These are phyloP conservation scores for Agriopis leucophaearia DNA, from an alignment of 2,888 invertebrate genomes.

Conservation along the genomic window DNA sequence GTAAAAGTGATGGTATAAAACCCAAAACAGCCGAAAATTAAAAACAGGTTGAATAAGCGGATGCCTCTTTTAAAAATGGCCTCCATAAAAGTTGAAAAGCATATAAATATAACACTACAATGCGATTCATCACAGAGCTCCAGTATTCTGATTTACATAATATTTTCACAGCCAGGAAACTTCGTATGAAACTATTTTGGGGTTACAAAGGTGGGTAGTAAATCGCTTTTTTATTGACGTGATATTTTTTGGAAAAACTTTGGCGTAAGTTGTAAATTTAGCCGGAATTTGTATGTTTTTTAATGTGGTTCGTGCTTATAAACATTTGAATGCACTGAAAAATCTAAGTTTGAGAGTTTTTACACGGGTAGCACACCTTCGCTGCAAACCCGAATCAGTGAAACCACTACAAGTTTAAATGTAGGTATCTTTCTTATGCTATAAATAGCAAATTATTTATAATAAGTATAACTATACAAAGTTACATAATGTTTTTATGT, in stretches of 20 bases:
- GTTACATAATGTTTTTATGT: too few relatives aligned
- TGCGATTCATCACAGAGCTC: conserved; percentile 14
- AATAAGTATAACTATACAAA: too few relatives aligned
- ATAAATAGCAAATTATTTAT: too few relatives aligned
- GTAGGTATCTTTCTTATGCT: too few relatives aligned
- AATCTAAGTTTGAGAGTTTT: not conserved
- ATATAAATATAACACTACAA: conserved; percentile 18
- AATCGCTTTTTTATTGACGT: conserved; percentile 23
- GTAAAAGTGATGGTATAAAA: too few relatives aligned
- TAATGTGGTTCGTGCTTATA: not conserved
- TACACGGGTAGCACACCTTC: not conserved
- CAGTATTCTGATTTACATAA: conserved; percentile 29
- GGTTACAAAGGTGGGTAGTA: conserved; percentile 22
- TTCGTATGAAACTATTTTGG: conserved; percentile 30
- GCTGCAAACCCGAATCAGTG: too few relatives aligned
- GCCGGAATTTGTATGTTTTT: not conserved
- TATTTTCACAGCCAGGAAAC: conserved; percentile 22
- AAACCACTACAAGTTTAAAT: too few relatives aligned
- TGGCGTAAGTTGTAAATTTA: not conserved
- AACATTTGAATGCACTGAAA: not conserved
- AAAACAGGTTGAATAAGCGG: not conserved
- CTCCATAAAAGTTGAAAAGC: conserved; percentile 15
- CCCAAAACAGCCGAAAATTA: not conserved
- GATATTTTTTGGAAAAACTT: conserved; percentile 7
- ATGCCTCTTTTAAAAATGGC: not conserved